A percentile compares a stretch with the other conserved stretches of the same genome.
These are phyloP conservation scores for Odontothrips loti DNA, from an alignment of 2,888 invertebrate species.

Conservation along the genomic window DNA sequence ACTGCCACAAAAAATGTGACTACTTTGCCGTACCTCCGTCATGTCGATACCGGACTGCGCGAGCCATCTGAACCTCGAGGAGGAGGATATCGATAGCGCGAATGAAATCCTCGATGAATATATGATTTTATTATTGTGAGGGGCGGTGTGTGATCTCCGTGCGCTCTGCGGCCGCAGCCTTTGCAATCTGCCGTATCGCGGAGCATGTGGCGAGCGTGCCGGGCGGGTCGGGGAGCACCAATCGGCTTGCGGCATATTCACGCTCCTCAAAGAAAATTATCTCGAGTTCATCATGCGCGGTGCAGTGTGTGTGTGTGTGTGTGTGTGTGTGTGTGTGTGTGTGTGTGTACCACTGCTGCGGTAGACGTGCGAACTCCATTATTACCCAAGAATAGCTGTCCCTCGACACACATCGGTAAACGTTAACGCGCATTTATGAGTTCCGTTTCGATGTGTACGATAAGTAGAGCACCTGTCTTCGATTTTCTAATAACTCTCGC, in stretches of 20 bases:
- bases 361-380: not conserved
- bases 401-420: not conserved
- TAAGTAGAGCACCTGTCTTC: not conserved
- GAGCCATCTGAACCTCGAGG: too few species aligned
- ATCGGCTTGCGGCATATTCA: not conserved
- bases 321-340: too few species aligned
- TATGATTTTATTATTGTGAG: too few species aligned
- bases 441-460: not conserved
- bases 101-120: too few species aligned
- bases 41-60: too few species aligned
- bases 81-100: too few species aligned
- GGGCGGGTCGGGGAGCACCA: not conserved
- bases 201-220: not conserved
- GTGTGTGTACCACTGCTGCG: not conserved
- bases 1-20: too few species aligned
- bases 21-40: too few species aligned
- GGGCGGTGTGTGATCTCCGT: too few species aligned
- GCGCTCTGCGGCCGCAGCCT: too few species aligned
- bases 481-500: not conserved
- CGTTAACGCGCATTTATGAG: too few species aligned
- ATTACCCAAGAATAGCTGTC: not conserved
- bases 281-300: not conserved
- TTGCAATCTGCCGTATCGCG: too few species aligned
- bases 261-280: not conserved
- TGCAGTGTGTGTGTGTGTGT: not conserved